Evolutionary conservation across 2,888 invertebrate species (phyloP).

Genomic region (Cylloceria caligata): DNA sequence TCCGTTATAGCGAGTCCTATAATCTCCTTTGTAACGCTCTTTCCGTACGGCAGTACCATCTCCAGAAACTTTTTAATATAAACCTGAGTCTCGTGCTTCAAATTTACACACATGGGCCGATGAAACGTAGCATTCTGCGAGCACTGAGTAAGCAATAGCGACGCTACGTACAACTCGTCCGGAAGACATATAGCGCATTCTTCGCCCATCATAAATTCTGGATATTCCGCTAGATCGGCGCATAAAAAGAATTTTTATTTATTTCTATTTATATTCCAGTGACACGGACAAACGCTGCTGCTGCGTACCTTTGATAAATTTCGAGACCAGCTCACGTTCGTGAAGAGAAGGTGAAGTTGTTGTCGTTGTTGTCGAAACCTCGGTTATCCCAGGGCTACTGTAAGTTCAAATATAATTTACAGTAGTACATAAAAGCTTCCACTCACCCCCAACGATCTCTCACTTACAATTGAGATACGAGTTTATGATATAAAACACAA

Average conservation of each 20-base stretch:
- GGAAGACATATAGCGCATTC: constrained; percentile 77
- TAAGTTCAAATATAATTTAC: not conserved
- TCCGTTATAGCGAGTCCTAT: constrained; percentile 85
- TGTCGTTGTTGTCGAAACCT: not conserved
- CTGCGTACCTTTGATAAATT: constrained; percentile 65
- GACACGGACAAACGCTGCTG: no score
- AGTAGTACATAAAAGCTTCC: not conserved
- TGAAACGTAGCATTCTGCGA: constrained; percentile 86
- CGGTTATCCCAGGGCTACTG: constrained; percentile 43
- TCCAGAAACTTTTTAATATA: constrained; percentile 86
- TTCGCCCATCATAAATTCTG: constrained; percentile 83
- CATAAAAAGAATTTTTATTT: not conserved
- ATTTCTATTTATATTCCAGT: no score
- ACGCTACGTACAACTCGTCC: constrained; percentile 85
- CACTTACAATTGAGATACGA: constrained; percentile 77
- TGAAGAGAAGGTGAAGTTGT: not conserved
- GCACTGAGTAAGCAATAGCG: constrained; percentile 86
- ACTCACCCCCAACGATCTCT: not conserved
- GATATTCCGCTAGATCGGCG: constrained; percentile 82
- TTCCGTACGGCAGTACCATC: constrained; percentile 85
- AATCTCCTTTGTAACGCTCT: constrained; percentile 84
- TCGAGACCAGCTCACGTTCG: constrained; percentile 53
- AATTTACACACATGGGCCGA: constrained; percentile 86
- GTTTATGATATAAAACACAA: constrained; percentile 73
- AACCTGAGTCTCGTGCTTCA: constrained; percentile 86